Evolutionary conservation across 1,140 invertebrate species (phyloP).

Genomic region (Calephelis nemesis): DNA sequence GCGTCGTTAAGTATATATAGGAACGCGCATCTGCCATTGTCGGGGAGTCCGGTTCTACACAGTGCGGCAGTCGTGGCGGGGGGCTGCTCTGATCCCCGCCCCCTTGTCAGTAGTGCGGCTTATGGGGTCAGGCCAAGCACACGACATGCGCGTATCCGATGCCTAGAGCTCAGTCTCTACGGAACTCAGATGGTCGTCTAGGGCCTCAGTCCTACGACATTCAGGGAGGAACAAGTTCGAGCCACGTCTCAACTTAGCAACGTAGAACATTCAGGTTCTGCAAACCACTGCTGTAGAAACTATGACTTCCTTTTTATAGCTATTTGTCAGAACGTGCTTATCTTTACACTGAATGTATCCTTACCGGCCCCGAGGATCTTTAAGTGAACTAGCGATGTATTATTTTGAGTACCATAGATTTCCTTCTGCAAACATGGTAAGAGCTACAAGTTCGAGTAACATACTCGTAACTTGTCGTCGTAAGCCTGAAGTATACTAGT

Average conservation of each 20-base stretch:
- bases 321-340: too few species aligned
- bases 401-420: too few species aligned
- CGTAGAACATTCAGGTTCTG: constrained; percentile 20
- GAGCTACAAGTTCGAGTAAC: too few species aligned
- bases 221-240: neutral
- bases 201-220: too few species aligned
- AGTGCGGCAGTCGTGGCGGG: constrained; percentile 27
- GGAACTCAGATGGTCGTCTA: too few species aligned
- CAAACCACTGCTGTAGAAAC: constrained; percentile 38
- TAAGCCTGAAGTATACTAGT: too few species aligned
- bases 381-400: too few species aligned
- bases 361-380: too few species aligned
- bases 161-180: neutral
- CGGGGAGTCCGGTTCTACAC: constrained; percentile 40
- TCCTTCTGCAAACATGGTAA: too few species aligned
- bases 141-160: constrained; percentile 1
- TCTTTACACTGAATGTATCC: too few species aligned
- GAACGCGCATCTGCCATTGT: neutral
- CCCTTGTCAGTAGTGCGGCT: constrained; percentile 9
- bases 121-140: neutral
- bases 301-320: constrained; percentile 34
- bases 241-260: neutral
- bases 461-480: too few species aligned
- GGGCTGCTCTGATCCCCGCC: constrained; percentile 23
- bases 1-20: constrained; percentile 29